These are phyloP conservation scores for Bufo bufo DNA, from an alignment of 2,113 vertebrate genomes.

Conservation along the genomic window DNA sequence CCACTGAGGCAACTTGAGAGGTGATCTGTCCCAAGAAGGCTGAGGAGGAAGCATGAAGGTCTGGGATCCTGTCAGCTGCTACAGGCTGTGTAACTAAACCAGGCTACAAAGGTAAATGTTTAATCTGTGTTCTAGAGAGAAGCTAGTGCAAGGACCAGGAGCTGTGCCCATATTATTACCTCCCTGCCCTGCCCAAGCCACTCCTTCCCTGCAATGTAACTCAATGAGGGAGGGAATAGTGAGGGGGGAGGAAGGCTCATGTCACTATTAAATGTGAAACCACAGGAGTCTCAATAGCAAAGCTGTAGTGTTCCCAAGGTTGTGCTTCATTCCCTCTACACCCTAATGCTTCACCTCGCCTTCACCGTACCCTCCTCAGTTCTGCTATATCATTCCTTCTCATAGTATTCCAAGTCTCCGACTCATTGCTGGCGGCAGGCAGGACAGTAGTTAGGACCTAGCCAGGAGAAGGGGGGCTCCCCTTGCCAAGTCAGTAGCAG, in stretches of 20 bases:
- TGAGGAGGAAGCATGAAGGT: neutral
- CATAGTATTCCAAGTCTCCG: neutral
- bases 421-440: slow-evolving; percentile 10
- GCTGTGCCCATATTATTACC: slow-evolving; percentile 11
- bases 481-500: slow-evolving; percentile 7
- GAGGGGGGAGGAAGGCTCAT: slow-evolving; percentile 12
- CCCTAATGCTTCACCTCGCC: slow-evolving; percentile 7
- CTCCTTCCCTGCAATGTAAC: slow-evolving; percentile 43
- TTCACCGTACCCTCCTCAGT: neutral
- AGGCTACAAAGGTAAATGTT: neutral
- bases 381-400: neutral
- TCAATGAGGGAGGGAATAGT: slow-evolving; percentile 31
- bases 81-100: neutral
- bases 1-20: neutral
- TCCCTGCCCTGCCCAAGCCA: slow-evolving; percentile 7
- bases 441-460: slow-evolving; percentile 7
- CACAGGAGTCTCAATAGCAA: slow-evolving; percentile 25
- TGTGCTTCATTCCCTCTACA: slow-evolving; percentile 19
- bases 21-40: neutral
- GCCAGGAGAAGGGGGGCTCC: slow-evolving; percentile 28
- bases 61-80: neutral
- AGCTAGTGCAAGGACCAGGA: neutral
- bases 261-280: slow-evolving; percentile 53
- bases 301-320: slow-evolving; percentile 23
- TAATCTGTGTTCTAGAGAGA: neutral